Conservation (phyloP, 2,113 vertebrate species). For the Anseranas semipalmata region DNA sequence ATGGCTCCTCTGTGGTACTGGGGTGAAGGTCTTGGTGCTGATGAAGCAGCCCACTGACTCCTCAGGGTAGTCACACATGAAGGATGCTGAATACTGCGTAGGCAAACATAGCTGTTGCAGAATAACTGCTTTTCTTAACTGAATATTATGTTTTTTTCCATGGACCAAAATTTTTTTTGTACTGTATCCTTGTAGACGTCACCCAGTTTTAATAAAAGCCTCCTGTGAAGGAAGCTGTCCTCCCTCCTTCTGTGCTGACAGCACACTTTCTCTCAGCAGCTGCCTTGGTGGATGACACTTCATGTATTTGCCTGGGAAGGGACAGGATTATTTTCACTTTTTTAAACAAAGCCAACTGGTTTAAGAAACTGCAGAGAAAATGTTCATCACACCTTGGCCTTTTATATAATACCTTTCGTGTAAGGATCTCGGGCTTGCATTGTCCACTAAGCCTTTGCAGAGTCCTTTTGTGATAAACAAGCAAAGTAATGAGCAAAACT, state of each 20-base stretch:
- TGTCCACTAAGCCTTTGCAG: not conserved
- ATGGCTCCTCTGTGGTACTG: slow-evolving; percentile 60
- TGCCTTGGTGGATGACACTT: not conserved
- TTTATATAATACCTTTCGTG: not conserved
- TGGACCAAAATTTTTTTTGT: slow-evolving; percentile 85
- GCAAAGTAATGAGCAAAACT: not conserved
- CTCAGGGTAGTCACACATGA: slow-evolving; percentile 58
- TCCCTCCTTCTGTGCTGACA: not conserved
- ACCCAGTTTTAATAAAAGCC: slow-evolving; percentile 86
- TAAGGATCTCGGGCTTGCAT: not conserved
- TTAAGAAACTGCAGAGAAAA: not conserved
- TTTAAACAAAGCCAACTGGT: not conserved
- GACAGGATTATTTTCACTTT: not conserved
- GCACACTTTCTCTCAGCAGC: not conserved
- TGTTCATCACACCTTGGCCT: slow-evolving; percentile 13
- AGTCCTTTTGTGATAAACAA: not conserved
- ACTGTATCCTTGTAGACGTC: slow-evolving; percentile 80
- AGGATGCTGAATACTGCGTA: slow-evolving; percentile 63
- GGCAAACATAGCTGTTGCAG: slow-evolving; percentile 71
- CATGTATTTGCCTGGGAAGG: not conserved
- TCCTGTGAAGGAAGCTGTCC: slow-evolving; percentile 69
- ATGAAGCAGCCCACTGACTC: slow-evolving; percentile 33
- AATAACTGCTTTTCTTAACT: slow-evolving; percentile 78
- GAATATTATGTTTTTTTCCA: slow-evolving; percentile 73
- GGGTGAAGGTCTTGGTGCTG: slow-evolving; percentile 71